A percentile compares a stretch with the other conserved stretches of the same genome.
phyloP scores from a whole-genome alignment of 2,888 invertebrate genomes.

The Diaphora mendica region DNA sequence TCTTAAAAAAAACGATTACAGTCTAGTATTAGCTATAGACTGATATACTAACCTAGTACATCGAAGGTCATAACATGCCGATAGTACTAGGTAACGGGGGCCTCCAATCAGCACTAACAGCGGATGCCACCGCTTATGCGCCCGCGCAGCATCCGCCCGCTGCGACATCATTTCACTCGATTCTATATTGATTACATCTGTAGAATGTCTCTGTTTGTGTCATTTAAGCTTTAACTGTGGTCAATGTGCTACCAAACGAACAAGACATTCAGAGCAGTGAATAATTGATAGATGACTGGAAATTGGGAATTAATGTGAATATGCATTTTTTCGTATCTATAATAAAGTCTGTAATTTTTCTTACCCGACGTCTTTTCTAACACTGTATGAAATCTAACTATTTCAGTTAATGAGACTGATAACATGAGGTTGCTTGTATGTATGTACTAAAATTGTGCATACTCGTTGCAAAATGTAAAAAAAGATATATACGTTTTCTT shows the following conservation, averaged over 20 bases:
- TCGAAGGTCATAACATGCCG: constrained; percentile 36
- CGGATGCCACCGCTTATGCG: constrained; percentile 51
- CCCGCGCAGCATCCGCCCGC: constrained; percentile 43
- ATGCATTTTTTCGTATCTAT: not conserved
- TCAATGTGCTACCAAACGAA: not conserved
- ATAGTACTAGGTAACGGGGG: constrained; percentile 46
- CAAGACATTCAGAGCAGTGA: not conserved
- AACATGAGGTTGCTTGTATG: too few species aligned
- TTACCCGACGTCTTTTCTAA: not conserved
- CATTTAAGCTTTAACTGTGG: not conserved
- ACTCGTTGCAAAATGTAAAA: not conserved
- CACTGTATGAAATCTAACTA: not conserved
- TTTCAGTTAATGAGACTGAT: too few species aligned
- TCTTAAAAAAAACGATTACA: not conserved
- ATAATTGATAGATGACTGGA: not conserved
- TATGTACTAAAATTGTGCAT: not conserved
- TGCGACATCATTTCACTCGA: constrained; percentile 48
- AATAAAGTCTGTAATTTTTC: not conserved
- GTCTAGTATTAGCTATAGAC: constrained; percentile 16
- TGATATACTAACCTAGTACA: constrained; percentile 19
- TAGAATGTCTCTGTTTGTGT: constrained; percentile 21
- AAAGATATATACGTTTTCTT: not conserved
- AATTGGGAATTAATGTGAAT: not conserved
- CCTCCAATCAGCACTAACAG: constrained; percentile 51
- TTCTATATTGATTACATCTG: constrained; percentile 44